Evolutionary conservation across 2,888 invertebrate genomes (phyloP).

Genomic region (Apodemia zela): DNA sequence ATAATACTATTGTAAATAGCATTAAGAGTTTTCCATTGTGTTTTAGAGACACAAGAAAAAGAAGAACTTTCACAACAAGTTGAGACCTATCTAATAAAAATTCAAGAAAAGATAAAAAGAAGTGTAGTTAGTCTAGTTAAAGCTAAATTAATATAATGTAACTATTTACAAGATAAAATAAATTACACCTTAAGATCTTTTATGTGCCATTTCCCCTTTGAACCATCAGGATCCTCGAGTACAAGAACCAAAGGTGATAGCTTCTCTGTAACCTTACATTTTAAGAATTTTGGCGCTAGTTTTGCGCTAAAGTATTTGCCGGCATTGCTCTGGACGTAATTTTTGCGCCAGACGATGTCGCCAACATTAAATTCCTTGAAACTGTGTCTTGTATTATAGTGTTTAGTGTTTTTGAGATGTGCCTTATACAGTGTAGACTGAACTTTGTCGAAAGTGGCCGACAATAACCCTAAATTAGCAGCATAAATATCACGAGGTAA

Average conservation of each 20-base stretch:
- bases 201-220: not conserved
- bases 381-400: constrained; percentile 31
- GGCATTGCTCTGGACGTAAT: constrained; percentile 22
- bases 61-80: not conserved
- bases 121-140: not conserved
- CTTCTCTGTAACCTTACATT: constrained; percentile 10
- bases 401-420: constrained; percentile 27
- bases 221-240: not conserved
- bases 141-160: not conserved
- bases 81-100: not conserved
- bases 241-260: not conserved
- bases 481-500: constrained; percentile 28
- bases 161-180: not conserved
- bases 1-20: no score
- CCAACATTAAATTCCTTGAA: constrained; percentile 31
- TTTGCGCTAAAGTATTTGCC: constrained; percentile 24
- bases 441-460: constrained; percentile 30
- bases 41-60: not conserved
- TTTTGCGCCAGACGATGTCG: constrained; percentile 28
- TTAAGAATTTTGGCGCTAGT: constrained; percentile 24
- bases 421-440: constrained; percentile 25
- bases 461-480: constrained; percentile 28
- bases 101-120: not conserved
- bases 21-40: not conserved
- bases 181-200: not conserved